Evolutionary conservation across 2,888 invertebrate genomes (phyloP).

Genomic region (Fabriciana adippe): DNA sequence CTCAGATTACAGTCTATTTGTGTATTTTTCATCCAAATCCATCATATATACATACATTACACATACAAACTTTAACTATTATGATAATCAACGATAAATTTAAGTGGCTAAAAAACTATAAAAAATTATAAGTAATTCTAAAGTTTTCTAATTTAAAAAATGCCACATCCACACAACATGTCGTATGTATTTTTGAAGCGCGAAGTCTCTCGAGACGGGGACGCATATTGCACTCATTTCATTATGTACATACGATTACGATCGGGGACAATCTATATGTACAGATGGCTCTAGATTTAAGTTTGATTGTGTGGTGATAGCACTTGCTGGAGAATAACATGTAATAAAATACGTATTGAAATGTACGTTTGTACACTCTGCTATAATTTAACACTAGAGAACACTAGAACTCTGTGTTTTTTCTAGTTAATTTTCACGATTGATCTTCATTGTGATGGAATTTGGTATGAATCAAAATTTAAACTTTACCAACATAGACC

Average conservation of each 20-base stretch:
- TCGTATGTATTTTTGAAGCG: conserved; percentile 38
- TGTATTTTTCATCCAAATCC: too few relatives aligned
- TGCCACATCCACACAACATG: conserved; percentile 40
- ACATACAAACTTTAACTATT: too few relatives aligned
- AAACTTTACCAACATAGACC: too few relatives aligned
- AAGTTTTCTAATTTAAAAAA: conserved; percentile 1
- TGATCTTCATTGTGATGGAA: too few relatives aligned
- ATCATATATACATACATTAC: too few relatives aligned
- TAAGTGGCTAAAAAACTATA: not conserved
- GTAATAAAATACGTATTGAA: not conserved
- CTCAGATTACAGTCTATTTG: too few relatives aligned
- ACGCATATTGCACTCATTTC: conserved; percentile 81
- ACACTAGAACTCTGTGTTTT: too few relatives aligned
- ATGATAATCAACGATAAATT: too few relatives aligned
- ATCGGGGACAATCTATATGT: conserved; percentile 55
- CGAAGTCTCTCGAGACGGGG: conserved; percentile 51
- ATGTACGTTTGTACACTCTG: too few relatives aligned
- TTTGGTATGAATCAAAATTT: too few relatives aligned
- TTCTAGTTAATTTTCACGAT: too few relatives aligned
- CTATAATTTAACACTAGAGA: not conserved
- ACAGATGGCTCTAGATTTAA: conserved; percentile 55
- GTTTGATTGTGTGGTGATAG: conserved; percentile 30
- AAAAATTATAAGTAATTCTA: not conserved
- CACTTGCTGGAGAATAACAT: conserved; percentile 6
- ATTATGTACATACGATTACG: conserved; percentile 77